A percentile compares a stretch with the other conserved stretches of the same genome.
Conservation (phyloP, 1,140 invertebrate genomes). For the Orius laevigatus region DNA sequence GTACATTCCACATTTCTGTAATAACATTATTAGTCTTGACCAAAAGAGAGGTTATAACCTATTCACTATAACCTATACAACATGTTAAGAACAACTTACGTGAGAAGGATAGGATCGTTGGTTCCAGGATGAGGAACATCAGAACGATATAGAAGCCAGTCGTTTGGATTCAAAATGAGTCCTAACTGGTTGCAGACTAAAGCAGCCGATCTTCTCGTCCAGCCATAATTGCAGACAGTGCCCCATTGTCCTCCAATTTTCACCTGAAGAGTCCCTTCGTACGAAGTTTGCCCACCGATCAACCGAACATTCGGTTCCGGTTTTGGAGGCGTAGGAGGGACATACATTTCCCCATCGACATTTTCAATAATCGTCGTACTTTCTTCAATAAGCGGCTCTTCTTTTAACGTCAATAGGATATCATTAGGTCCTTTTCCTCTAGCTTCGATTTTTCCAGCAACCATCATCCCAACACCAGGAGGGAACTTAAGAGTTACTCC, state of each 20-base stretch:
- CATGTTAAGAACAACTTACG: constrained; percentile 9
- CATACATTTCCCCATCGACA: constrained; percentile 14
- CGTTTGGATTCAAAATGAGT: constrained; percentile 75
- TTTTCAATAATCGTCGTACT: constrained; percentile 29
- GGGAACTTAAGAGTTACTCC: constrained; percentile 77
- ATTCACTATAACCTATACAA: too few relatives aligned
- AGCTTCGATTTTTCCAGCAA: constrained; percentile 77
- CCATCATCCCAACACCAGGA: constrained; percentile 89
- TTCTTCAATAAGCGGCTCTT: constrained; percentile 42
- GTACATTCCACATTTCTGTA: constrained; percentile 75
- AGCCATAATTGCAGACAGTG: constrained; percentile 91
- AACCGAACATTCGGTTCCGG: constrained; percentile 48
- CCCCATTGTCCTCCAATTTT: constrained; percentile 75
- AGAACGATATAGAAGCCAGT: constrained; percentile 69
- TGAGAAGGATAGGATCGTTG: constrained; percentile 43
- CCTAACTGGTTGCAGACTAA: constrained; percentile 92
- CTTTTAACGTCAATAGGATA: constrained; percentile 58
- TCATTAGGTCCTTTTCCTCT: constrained; percentile 56
- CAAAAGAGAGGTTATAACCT: too few relatives aligned
- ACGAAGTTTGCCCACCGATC: constrained; percentile 50
- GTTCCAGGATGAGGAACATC: constrained; percentile 63
- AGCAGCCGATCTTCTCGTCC: constrained; percentile 82
- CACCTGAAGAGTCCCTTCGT: constrained; percentile 68
- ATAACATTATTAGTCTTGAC: constrained; percentile 9
- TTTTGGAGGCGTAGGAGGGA: constrained; percentile 29